Percentiles rank a stretch among this genome's conserved stretches.
phyloP scores from a whole-genome alignment of 2,113 vertebrate species.

The Rhinopithecus roxellana region DNA sequence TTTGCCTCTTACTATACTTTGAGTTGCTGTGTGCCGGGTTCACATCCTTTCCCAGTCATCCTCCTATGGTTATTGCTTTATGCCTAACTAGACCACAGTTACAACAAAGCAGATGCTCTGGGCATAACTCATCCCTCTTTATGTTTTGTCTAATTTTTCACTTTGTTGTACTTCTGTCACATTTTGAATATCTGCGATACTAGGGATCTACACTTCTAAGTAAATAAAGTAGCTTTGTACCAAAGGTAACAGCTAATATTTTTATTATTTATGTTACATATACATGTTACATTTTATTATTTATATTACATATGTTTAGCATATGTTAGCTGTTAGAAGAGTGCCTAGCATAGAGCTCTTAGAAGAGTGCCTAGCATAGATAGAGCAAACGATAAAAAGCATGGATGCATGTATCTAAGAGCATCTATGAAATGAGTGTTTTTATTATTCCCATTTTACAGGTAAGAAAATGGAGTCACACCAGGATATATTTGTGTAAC shows the following conservation, averaged over 20 bases:
- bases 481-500: neutral
- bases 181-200: neutral
- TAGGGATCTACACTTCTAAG: neutral
- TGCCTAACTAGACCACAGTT: neutral
- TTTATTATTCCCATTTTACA: neutral
- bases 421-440: neutral
- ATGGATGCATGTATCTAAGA: too few species aligned
- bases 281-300: too few species aligned
- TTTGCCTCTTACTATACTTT: neutral
- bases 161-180: neutral
- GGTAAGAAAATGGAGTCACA: slow-evolving; percentile 16
- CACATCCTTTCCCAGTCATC: neutral
- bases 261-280: neutral
- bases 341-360: too few species aligned
- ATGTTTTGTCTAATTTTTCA: neutral
- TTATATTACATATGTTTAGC: too few species aligned
- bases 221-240: neutral
- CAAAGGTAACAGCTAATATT: slow-evolving; percentile 12
- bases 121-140: neutral
- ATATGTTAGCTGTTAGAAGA: neutral
- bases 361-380: too few species aligned
- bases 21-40: neutral
- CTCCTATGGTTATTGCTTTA: neutral
- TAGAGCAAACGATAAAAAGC: too few species aligned
- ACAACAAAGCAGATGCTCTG: neutral